phyloP scores from a whole-genome alignment of 2,797 vertebrate species.

The Mormyrus proboscirostris region DNA sequence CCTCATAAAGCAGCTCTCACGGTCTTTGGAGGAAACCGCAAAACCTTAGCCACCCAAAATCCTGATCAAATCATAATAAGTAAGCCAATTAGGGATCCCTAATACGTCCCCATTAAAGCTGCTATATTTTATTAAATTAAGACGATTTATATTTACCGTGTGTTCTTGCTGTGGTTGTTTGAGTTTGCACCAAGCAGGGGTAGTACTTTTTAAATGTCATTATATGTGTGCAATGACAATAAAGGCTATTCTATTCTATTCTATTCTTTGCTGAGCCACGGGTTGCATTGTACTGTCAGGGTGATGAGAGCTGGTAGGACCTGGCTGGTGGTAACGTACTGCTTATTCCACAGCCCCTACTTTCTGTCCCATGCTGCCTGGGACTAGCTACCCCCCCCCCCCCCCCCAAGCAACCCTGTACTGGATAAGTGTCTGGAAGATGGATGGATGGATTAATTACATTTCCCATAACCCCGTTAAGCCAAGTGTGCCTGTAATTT shows the following conservation, averaged over 20 bases:
- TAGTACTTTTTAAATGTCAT: neutral
- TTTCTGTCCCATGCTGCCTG: neutral
- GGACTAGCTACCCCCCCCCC: neutral
- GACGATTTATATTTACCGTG: neutral
- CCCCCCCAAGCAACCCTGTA: neutral
- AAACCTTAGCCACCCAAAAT: neutral
- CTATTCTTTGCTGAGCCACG: neutral
- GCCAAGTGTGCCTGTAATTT: conserved; percentile 7
- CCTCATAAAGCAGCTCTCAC: neutral
- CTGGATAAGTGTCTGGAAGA: neutral
- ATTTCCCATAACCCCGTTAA: neutral
- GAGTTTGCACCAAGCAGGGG: neutral
- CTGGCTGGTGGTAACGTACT: neutral
- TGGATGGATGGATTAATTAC: neutral
- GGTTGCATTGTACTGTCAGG: neutral
- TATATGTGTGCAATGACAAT: neutral
- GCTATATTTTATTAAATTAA: neutral
- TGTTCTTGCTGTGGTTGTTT: neutral
- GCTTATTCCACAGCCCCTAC: neutral
- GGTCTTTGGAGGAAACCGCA: neutral
- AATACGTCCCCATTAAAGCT: neutral
- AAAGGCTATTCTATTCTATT: neutral
- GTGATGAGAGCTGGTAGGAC: neutral
- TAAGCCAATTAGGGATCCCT: neutral
- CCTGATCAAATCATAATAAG: neutral